Conservation (phyloP, 2,888 invertebrate species). For the Papilio elwesi region DNA sequence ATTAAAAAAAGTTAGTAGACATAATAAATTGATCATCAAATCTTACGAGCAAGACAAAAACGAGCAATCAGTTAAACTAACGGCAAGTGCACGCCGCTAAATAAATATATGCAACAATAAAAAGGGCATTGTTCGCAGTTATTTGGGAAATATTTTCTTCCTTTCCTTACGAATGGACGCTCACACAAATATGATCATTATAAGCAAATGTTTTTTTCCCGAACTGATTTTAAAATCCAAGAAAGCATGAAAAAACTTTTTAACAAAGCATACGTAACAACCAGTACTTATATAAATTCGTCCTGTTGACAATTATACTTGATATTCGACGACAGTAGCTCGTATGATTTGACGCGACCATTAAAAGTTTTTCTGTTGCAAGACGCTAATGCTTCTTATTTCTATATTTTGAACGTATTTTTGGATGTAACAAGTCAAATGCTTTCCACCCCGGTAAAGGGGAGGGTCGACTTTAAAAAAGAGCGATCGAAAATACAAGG, state of each 20-base stretch:
- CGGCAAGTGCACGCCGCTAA: too few relatives aligned
- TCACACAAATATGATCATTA: too few relatives aligned
- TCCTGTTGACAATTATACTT: neutral
- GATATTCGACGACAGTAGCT: neutral
- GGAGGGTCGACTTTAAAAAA: neutral
- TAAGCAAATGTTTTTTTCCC: too few relatives aligned
- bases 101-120: too few relatives aligned
- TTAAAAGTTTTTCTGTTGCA: slow-evolving; percentile 5
- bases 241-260: neutral
- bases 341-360: neutral
- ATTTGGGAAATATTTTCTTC: too few relatives aligned
- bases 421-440: neutral
- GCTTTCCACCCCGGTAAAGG: neutral
- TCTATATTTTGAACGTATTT: neutral
- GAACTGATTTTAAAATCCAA: too few relatives aligned
- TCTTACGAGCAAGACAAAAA: neutral
- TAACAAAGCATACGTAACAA: slow-evolving; percentile 1
- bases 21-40: neutral
- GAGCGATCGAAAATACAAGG: too few relatives aligned
- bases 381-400: neutral
- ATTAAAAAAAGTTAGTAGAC: neutral
- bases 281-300: neutral
- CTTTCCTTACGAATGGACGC: too few relatives aligned
- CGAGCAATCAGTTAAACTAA: neutral
- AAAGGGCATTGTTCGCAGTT: too few relatives aligned